Percentiles rank a stretch among this genome's conserved stretches.
Evolutionary conservation across 2,888 invertebrate genomes (phyloP).

Genomic region (Acleris holmiana): DNA sequence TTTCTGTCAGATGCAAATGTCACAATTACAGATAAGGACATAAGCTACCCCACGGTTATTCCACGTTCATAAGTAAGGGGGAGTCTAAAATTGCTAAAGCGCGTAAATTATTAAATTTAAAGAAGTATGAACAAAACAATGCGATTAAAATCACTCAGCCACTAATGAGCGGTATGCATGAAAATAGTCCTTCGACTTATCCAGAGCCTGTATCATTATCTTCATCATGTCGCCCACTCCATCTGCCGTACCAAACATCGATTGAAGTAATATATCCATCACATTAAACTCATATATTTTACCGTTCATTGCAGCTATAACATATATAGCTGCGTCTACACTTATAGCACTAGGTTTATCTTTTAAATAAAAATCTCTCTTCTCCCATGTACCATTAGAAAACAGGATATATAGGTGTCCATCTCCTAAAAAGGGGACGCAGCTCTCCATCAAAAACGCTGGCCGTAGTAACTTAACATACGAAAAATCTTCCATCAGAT

Average conservation of each 20-base stretch:
- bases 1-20: too few species aligned
- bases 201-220: conserved; percentile 61
- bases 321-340: conserved; percentile 64
- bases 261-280: conserved; percentile 62
- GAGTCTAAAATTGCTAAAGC: too few species aligned
- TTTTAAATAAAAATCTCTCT: conserved; percentile 57
- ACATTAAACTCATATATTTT: conserved; percentile 71
- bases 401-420: conserved; percentile 57
- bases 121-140: neutral
- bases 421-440: conserved; percentile 65
- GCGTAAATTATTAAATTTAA: too few species aligned
- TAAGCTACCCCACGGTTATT: too few species aligned
- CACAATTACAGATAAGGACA: too few species aligned
- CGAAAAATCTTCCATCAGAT: conserved; percentile 56
- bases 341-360: conserved; percentile 64
- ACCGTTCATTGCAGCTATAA: conserved; percentile 64
- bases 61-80: too few species aligned
- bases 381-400: conserved; percentile 61
- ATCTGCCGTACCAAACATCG: conserved; percentile 57
- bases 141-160: neutral
- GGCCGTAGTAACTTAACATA: conserved; percentile 61
- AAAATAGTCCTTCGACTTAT: conserved; percentile 37
- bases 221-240: conserved; percentile 57
- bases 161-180: neutral
- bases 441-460: conserved; percentile 66